These are phyloP conservation scores for Pseudocheirus occidentalis DNA, from an alignment of 2,797 vertebrate species.

Conservation along the genomic window DNA sequence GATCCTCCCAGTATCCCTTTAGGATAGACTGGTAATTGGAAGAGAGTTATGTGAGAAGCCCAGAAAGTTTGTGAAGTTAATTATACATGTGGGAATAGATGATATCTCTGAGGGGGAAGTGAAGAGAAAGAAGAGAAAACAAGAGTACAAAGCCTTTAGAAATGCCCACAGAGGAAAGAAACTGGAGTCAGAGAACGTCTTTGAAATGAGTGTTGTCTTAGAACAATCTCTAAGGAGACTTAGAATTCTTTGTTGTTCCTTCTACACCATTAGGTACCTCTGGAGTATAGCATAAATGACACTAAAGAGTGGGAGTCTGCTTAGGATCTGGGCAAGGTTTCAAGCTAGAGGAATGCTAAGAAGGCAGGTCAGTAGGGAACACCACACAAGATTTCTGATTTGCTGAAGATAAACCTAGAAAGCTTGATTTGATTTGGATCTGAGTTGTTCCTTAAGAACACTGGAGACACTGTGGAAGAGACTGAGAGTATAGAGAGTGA, in stretches of 20 bases:
- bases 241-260: background rate
- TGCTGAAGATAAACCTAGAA: background rate
- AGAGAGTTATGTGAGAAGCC: background rate
- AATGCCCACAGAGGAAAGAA: background rate
- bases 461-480: background rate
- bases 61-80: background rate
- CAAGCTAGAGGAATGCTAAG: background rate
- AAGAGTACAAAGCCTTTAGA: background rate
- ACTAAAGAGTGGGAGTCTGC: background rate
- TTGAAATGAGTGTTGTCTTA: background rate
- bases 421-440: background rate
- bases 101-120: background rate
- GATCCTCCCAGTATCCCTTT: background rate
- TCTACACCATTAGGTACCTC: background rate
- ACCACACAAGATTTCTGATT: background rate
- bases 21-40: background rate
- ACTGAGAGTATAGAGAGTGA: background rate
- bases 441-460: background rate
- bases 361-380: background rate
- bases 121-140: background rate
- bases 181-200: background rate
- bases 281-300: background rate
- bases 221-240: background rate
- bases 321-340: background rate
- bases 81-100: background rate